Percentiles rank a stretch among this genome's conserved stretches.
Evolutionary conservation across 1,140 invertebrate genomes (phyloP).

Genomic region (Halotydeus destructor): DNA sequence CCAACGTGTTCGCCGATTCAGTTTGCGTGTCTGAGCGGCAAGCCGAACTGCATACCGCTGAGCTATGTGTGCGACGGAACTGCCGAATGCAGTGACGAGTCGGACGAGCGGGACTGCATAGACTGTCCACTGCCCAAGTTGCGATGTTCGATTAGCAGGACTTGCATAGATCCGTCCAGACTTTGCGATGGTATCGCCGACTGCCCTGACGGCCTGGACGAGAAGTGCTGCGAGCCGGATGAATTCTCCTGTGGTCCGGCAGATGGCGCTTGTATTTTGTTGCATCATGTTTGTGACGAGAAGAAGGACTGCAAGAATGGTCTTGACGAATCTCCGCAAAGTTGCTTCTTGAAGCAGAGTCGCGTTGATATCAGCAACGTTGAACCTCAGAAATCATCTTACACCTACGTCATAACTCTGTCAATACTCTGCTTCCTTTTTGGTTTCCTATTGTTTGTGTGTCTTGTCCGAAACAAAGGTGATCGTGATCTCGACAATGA

Average conservation of each 20-base stretch:
- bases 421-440: too few relatives aligned
- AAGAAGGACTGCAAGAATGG: constrained; percentile 71
- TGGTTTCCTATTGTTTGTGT: too few relatives aligned
- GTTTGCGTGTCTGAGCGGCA: constrained; percentile 42
- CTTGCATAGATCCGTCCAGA: constrained; percentile 76
- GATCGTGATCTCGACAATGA: too few relatives aligned
- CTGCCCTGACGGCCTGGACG: constrained; percentile 82
- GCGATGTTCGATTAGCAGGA: constrained; percentile 39
- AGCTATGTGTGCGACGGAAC: constrained; percentile 84
- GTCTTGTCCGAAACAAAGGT: too few relatives aligned
- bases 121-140: constrained; percentile 28
- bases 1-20: constrained; percentile 51
- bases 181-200: constrained; percentile 88
- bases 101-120: constrained; percentile 57
- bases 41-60: constrained; percentile 51
- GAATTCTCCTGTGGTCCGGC: constrained; percentile 17
- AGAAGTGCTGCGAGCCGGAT: constrained; percentile 35
- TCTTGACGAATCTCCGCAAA: constrained; percentile 54
- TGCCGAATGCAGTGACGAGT: constrained; percentile 71
- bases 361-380: too few relatives aligned
- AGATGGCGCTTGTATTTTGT: constrained; percentile 25
- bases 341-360: too few relatives aligned
- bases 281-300: constrained; percentile 57
- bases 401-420: too few relatives aligned
- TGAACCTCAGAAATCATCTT: too few relatives aligned